phyloP scores from a whole-genome alignment of 92 coral and sea anemone genomes.

The Metridium senile region DNA sequence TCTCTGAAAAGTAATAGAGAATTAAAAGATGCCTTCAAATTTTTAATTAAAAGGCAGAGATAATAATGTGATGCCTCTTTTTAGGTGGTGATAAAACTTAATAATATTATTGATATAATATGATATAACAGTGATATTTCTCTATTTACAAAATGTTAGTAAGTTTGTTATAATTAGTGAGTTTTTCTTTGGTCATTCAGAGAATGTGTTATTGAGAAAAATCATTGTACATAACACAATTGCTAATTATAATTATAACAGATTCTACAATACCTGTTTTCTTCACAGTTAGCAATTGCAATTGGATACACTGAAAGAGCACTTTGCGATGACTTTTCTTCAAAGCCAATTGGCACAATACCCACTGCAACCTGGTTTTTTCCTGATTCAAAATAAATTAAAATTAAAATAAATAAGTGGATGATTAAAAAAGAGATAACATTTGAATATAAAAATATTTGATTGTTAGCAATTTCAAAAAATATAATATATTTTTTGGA shows the following conservation, averaged over 20 bases:
- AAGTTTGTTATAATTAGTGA: background rate
- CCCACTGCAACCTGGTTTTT: conserved; percentile 63
- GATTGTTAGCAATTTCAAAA: too few relatives aligned
- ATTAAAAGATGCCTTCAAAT: background rate
- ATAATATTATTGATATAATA: too few relatives aligned
- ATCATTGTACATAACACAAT: too few relatives aligned
- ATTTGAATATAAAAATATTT: too few relatives aligned
- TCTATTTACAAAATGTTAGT: too few relatives aligned
- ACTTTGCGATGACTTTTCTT: conserved; percentile 54
- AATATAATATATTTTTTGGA: too few relatives aligned
- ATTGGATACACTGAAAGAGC: conserved; percentile 56
- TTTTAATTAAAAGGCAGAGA: background rate
- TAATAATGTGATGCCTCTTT: too few relatives aligned
- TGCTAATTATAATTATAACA: too few relatives aligned
- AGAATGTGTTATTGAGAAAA: too few relatives aligned
- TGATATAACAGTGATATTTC: too few relatives aligned
- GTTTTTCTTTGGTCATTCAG: background rate
- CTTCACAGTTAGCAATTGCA: conserved; percentile 45
- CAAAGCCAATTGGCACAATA: conserved; percentile 47
- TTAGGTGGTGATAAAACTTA: too few relatives aligned
- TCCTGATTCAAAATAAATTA: background rate
- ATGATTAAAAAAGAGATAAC: too few relatives aligned
- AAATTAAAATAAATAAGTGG: background rate
- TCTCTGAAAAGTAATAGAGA: conserved; percentile 13
- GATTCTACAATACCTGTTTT: conserved; percentile 33